A percentile compares a stretch with the other conserved stretches of the same genome.
Evolutionary conservation across 2,888 invertebrate genomes (phyloP).

Genomic region (Crematogaster levior): DNA sequence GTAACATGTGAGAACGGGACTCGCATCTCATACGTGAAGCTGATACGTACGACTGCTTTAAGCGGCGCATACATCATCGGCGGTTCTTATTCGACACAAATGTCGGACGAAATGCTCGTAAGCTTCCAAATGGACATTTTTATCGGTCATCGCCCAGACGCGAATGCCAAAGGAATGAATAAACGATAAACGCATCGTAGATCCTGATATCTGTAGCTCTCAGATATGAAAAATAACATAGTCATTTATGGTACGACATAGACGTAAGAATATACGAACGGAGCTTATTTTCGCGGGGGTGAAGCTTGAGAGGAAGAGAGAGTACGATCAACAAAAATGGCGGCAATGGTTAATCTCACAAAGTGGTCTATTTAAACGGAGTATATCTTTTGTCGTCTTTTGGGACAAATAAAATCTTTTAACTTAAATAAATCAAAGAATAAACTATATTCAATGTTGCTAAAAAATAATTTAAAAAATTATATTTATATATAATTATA

Average conservation of each 20-base stretch:
- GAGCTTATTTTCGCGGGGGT: no score
- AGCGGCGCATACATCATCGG: constrained; percentile 63
- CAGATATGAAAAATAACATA: background rate
- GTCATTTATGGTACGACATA: background rate
- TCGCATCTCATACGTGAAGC: constrained; percentile 55
- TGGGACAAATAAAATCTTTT: no score
- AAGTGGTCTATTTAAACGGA: no score
- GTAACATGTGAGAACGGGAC: background rate
- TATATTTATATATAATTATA: no score
- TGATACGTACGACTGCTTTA: constrained; percentile 59
- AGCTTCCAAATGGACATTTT: constrained; percentile 46
- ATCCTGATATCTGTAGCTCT: background rate
- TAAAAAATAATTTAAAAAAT: no score
- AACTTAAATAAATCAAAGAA: no score
- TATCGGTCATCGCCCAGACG: constrained; percentile 4
- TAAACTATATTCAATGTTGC: no score
- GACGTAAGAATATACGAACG: no score
- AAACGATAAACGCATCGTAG: constrained; percentile 8
- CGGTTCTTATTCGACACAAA: constrained; percentile 44
- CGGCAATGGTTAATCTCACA: no score
- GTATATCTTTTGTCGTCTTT: no score
- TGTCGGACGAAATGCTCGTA: constrained; percentile 20
- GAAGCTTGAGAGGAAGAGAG: no score
- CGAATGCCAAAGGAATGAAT: constrained; percentile 8
- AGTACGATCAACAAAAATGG: no score